phyloP scores from a whole-genome alignment of 2,113 vertebrate species.

The Pelvicachromis taeniatus region DNA sequence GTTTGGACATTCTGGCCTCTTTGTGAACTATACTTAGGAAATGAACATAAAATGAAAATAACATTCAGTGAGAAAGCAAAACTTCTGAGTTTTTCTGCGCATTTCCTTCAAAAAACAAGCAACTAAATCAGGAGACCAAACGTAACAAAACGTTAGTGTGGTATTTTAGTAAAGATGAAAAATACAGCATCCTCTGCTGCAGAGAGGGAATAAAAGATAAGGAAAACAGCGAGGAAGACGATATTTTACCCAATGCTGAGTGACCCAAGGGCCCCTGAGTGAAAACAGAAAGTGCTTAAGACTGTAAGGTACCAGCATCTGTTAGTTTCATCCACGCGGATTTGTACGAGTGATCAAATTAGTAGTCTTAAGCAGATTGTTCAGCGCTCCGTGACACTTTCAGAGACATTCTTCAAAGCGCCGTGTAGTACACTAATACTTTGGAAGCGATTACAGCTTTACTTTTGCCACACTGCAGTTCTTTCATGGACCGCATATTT shows the following conservation, averaged over 20 bases:
- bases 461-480: neutral
- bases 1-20: neutral
- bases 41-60: neutral
- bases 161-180: neutral
- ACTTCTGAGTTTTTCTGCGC: neutral
- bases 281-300: neutral
- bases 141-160: neutral
- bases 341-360: conserved; percentile 48
- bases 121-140: neutral
- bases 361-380: conserved; percentile 35
- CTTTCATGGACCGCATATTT: neutral
- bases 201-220: neutral
- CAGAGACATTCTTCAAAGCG: neutral
- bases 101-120: neutral
- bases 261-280: neutral
- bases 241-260: neutral
- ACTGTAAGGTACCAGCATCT: neutral
- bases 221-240: neutral
- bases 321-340: neutral
- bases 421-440: neutral
- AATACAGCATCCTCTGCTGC: neutral
- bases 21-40: neutral
- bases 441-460: neutral
- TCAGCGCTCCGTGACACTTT: conserved; percentile 2
- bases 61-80: neutral